Percentiles rank a stretch among this genome's conserved stretches.
Conservation (phyloP, 2,888 invertebrate species). For the Crossocerus cetratus region DNA sequence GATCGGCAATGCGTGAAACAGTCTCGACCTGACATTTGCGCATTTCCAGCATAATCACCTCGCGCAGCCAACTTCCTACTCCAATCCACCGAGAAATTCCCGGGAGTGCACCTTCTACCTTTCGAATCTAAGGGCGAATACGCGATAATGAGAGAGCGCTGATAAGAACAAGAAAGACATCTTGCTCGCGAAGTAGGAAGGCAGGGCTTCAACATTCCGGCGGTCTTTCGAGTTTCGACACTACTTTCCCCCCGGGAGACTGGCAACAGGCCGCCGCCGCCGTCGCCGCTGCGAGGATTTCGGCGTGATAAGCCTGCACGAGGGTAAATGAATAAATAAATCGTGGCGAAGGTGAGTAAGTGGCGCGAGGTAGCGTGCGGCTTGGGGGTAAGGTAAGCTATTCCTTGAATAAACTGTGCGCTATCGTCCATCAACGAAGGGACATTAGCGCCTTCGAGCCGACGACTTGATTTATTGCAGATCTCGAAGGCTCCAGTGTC, state of each 20-base stretch:
- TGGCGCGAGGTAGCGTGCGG: too few species aligned
- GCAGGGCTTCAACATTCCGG: constrained; percentile 34
- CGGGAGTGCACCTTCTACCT: too few species aligned
- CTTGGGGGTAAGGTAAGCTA: constrained; percentile 1
- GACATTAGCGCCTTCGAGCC: constrained; percentile 24
- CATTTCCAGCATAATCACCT: too few species aligned
- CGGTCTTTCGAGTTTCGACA: constrained; percentile 6
- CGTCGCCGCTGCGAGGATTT: constrained; percentile 20
- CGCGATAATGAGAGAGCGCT: too few species aligned
- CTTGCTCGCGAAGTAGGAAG: too few species aligned
- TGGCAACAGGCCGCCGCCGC: too few species aligned
- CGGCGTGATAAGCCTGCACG: constrained; percentile 22
- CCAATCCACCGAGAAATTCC: constrained; percentile 7
- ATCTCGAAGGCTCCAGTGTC: constrained; percentile 21
- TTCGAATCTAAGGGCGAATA: too few species aligned
- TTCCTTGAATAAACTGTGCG: constrained; percentile 30
- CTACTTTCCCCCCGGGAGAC: not conserved
- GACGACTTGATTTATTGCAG: constrained; percentile 43
- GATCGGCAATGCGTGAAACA: too few species aligned
- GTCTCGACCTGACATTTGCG: too few species aligned
- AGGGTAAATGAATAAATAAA: constrained; percentile 47
- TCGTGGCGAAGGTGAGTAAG: constrained; percentile 4
- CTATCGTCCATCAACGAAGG: constrained; percentile 37
- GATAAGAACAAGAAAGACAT: too few species aligned
- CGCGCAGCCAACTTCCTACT: not conserved